A percentile compares a stretch with the other conserved stretches of the same genome.
These are phyloP conservation scores for Fringilla coelebs DNA, from an alignment of 2,797 vertebrate species.

Conservation along the genomic window DNA sequence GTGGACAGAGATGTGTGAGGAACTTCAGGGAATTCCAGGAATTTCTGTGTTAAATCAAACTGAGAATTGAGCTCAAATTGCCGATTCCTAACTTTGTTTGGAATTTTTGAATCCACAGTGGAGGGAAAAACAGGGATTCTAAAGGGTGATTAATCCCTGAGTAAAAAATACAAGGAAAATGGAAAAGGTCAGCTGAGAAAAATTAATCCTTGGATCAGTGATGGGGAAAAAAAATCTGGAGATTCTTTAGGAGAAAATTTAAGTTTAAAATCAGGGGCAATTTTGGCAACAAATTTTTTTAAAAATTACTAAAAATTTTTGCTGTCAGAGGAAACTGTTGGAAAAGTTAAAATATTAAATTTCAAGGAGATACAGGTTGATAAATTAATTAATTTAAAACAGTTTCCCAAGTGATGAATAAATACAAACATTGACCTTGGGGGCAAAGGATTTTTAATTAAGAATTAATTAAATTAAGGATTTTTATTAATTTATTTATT, in stretches of 20 bases:
- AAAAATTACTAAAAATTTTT: not conserved
- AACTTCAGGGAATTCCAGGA: not conserved
- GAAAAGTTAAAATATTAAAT: not conserved
- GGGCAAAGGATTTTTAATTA: not conserved
- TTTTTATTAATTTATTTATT: not conserved
- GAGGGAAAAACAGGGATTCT: not conserved
- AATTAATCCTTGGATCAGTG: not conserved
- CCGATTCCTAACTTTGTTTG: not conserved
- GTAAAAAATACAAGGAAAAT: not conserved
- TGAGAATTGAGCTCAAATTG: accelerated
- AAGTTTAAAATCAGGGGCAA: not conserved
- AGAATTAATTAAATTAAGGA: not conserved
- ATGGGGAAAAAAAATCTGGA: no score
- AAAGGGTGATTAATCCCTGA: not conserved
- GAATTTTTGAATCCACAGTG: accelerated
- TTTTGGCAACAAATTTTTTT: not conserved
- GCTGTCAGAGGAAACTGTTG: not conserved
- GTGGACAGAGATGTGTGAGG: accelerated
- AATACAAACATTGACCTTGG: not conserved
- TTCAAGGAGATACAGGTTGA: no score
- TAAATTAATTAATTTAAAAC: not conserved
- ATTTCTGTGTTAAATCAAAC: not conserved
- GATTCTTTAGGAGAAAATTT: not conserved
- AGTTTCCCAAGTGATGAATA: not conserved
- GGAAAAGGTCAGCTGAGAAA: not conserved